Conservation (phyloP, 2,888 invertebrate species). For the Apantesis nais region DNA sequence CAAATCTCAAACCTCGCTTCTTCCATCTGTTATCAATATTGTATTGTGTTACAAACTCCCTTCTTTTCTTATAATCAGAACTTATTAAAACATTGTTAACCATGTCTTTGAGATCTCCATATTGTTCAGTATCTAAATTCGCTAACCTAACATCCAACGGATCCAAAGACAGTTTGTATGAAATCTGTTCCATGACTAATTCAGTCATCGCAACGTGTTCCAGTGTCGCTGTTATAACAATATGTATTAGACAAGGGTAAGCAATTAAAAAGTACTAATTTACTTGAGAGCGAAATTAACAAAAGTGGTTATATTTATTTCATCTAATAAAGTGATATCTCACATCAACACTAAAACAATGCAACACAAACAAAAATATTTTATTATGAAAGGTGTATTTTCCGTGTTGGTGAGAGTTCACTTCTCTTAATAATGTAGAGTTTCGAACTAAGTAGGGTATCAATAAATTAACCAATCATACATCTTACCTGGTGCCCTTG, state of each 20-base stretch:
- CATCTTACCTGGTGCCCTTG: constrained; percentile 62
- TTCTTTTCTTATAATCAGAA: constrained; percentile 81
- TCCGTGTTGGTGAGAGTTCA: too few relatives aligned
- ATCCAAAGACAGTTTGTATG: constrained; percentile 80
- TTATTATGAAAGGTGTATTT: too few relatives aligned
- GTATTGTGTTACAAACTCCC: constrained; percentile 77
- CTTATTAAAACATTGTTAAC: constrained; percentile 80
- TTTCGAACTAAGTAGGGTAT: too few relatives aligned
- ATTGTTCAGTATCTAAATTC: constrained; percentile 71
- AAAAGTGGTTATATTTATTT: too few relatives aligned
- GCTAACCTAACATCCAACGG: constrained; percentile 82
- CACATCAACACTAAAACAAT: too few relatives aligned
- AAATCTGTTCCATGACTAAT: constrained; percentile 87
- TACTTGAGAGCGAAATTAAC: too few relatives aligned
- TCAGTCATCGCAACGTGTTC: constrained; percentile 85
- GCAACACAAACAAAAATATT: too few relatives aligned
- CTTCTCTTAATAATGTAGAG: too few relatives aligned
- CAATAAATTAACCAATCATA: neutral
- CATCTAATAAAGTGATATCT: too few relatives aligned
- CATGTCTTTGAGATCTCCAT: constrained; percentile 67
- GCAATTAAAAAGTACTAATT: neutral
- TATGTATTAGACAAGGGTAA: too few relatives aligned
- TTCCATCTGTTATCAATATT: constrained; percentile 89
- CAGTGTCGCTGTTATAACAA: constrained; percentile 65
- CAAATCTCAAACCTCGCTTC: constrained; percentile 87